Evolutionary conservation across 1,140 invertebrate species (phyloP).

Genomic region (Eriocheir sinensis): DNA sequence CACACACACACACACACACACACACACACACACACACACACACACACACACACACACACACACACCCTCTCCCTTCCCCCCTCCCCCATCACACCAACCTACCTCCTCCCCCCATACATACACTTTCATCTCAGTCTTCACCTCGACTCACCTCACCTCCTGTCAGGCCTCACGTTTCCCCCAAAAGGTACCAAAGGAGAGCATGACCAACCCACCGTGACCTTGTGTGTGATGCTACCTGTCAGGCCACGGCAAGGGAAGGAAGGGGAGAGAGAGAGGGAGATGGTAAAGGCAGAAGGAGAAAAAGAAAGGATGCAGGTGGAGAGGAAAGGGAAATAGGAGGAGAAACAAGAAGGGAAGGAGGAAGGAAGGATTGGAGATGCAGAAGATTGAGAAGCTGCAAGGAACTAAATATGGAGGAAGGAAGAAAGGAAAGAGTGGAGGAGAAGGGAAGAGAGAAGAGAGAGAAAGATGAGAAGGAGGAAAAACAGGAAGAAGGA

Average conservation of each 20-base stretch:
- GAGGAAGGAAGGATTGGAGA: too few species aligned
- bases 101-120: background rate
- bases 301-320: background rate
- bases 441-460: too few species aligned
- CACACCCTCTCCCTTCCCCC: background rate
- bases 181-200: background rate
- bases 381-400: background rate
- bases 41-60: constrained; percentile 4
- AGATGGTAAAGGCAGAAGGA: too few species aligned
- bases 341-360: too few species aligned
- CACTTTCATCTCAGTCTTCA: background rate
- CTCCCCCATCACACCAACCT: background rate
- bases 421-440: too few species aligned
- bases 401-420: background rate
- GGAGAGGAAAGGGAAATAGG: background rate
- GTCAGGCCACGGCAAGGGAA: background rate
- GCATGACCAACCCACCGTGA: background rate
- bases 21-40: constrained; percentile 4
- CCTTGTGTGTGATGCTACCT: background rate
- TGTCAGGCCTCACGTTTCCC: too few species aligned
- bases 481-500: too few species aligned
- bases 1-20: background rate
- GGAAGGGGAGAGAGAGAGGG: background rate
- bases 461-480: too few species aligned
- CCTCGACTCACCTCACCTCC: background rate